Conservation (phyloP, 2,797 vertebrate genomes). For the Platalea minor region DNA sequence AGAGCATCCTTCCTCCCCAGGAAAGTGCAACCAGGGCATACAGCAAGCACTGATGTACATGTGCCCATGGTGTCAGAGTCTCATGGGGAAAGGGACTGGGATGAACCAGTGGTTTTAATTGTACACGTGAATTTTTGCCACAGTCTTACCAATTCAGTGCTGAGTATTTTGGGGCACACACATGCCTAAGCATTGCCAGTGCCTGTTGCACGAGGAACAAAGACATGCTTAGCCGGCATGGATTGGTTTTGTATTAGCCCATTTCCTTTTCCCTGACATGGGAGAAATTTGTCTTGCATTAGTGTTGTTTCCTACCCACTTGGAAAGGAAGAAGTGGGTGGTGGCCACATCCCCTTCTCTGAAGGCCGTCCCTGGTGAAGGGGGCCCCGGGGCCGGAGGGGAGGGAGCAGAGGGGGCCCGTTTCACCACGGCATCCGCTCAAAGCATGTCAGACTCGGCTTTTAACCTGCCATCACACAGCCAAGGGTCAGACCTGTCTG, state of each 20-base stretch:
- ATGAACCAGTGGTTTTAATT: not conserved
- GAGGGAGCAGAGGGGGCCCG: not conserved
- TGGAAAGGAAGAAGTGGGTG: slow-evolving; percentile 56
- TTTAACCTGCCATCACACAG: not conserved
- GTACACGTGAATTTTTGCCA: not conserved
- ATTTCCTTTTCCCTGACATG: slow-evolving; percentile 30
- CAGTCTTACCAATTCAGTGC: not conserved
- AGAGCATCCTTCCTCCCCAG: not conserved
- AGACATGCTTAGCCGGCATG: rapidly evolving
- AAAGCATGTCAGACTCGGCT: not conserved
- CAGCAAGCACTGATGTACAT: not conserved
- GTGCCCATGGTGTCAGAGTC: rapidly evolving
- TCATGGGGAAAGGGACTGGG: not conserved
- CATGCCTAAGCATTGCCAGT: not conserved
- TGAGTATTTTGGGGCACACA: not conserved
- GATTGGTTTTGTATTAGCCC: not conserved
- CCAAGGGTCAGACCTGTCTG: not conserved
- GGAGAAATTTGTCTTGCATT: slow-evolving; percentile 24
- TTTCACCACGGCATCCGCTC: not conserved
- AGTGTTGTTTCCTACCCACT: not conserved
- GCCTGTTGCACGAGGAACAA: not conserved
- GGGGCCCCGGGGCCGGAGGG: rapidly evolving
- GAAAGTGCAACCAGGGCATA: not conserved
- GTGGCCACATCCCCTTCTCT: slow-evolving; percentile 52
- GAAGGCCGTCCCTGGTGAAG: not conserved